Base-by-base conservation (phyloP, 2,797 vertebrate species). In the Intellagama lesueurii region DNA sequence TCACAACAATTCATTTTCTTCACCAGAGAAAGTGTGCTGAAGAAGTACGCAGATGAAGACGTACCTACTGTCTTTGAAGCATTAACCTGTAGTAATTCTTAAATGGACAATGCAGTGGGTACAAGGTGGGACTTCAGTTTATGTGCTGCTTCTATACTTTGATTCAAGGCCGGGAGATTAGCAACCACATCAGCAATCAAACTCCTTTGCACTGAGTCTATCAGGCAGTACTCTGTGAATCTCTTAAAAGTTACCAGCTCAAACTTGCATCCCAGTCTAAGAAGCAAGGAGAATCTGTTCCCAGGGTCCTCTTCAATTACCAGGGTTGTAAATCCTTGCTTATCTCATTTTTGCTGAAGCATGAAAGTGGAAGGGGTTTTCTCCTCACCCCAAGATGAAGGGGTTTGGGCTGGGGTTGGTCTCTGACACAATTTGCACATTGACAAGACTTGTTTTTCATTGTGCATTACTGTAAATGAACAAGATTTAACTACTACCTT, bases 1-100 rank as follows among this genome's bases (percentile, higher is more conserved):
- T 68, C 44, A 47, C 0, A 85, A 14, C 1, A 72, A 88, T 88
- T 76, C 56, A 83, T 85, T 16, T 90, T 90, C 88, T 83, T 81
- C 81, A 86, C 49, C 87, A 47, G 7, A 79, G 70, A 90, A 72
- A 72, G 22, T n/a, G n/a, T 77, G 24, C 69, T 89, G 0, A 40
- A 88, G 40, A 12, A 80, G 83, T 85, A 66, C 19, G n/a, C 28
- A 83, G 7, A 5, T 75, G 83, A 90, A n/a, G 44, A 79, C 28
- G 49, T 81, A 14, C 0, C 0, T 4, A 22, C 60, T 22, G 19
- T 64, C 60, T 64, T 22, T 14, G 16, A 24, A 19, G 16, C 14
- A 64, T 64, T 17, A 64, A 64, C 16, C 40, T n/a, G 19, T 11
- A 75, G 77, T 22, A 26, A 47, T 78, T 78, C 17, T 85, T 60